Percentiles rank a stretch among this genome's conserved stretches.
Evolutionary conservation across 2,888 invertebrate genomes (phyloP).

Genomic region (Coecobrya sp.): DNA sequence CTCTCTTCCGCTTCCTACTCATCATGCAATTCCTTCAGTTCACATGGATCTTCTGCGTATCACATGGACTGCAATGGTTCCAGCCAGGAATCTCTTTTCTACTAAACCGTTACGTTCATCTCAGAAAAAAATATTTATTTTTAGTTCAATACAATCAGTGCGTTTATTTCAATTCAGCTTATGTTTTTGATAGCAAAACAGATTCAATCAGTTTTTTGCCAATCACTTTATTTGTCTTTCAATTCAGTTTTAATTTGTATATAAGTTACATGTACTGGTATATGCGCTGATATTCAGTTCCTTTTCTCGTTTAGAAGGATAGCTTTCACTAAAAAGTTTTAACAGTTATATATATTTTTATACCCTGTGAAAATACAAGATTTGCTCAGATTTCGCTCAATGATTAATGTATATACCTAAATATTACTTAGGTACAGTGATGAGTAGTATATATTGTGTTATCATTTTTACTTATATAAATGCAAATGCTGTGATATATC

Average conservation of each 20-base stretch:
- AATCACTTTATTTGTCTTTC: constrained; percentile 76
- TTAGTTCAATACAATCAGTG: constrained; percentile 10
- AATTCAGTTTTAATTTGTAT: constrained; percentile 74
- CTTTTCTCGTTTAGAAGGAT: constrained; percentile 8
- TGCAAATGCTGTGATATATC: constrained; percentile 76
- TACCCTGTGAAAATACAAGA: constrained; percentile 62
- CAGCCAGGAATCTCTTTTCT: constrained; percentile 82
- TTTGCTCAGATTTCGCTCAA: constrained; percentile 61
- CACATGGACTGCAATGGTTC: constrained; percentile 70
- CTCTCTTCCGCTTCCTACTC: constrained; percentile 66
- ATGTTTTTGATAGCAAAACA: constrained; percentile 41
- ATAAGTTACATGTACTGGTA: not conserved
- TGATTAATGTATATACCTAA: constrained; percentile 37
- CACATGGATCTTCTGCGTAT: constrained; percentile 65
- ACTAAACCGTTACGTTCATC: constrained; percentile 72
- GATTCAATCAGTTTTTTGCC: constrained; percentile 74
- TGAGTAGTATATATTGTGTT: not conserved
- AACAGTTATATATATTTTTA: constrained; percentile 62
- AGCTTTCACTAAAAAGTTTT: constrained; percentile 58
- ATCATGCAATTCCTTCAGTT: constrained; percentile 67
- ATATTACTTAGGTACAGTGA: not conserved
- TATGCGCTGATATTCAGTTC: not conserved
- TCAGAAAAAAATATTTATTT: constrained; percentile 52
- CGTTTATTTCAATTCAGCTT: constrained; percentile 42
- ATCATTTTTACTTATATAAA: constrained; percentile 64